These are phyloP conservation scores for Corythornis madagascariensis DNA, from an alignment of 2,113 vertebrate genomes.

Conservation along the genomic window DNA sequence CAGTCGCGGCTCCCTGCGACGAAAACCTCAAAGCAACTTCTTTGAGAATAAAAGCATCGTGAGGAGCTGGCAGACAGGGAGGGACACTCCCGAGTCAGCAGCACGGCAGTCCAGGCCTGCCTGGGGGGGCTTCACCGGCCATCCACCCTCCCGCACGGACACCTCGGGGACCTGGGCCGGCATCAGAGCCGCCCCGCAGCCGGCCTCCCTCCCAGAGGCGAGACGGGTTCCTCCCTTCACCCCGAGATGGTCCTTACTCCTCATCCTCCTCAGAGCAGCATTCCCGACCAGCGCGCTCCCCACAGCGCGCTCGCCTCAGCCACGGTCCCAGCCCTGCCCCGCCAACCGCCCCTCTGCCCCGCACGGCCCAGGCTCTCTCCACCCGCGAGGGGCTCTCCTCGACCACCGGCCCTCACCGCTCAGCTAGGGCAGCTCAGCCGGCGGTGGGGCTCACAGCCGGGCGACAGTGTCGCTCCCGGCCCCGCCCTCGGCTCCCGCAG, in stretches of 20 bases:
- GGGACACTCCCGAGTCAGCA: background rate
- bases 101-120: background rate
- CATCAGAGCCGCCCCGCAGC: background rate
- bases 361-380: background rate
- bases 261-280: background rate
- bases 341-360: background rate
- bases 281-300: background rate
- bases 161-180: no score
- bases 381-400: background rate
- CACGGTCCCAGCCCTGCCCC: no score
- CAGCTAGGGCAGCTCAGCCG: background rate
- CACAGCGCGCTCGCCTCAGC: no score
- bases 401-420: background rate
- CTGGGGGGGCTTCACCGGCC: accelerated
- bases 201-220: background rate
- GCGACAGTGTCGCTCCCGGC: background rate
- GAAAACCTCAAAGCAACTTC: accelerated
- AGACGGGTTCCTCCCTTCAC: background rate
- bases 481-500: background rate
- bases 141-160: background rate
- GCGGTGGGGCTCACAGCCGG: background rate
- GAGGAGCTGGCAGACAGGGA: background rate
- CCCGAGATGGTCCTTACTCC: no score
- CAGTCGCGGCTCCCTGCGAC: accelerated
- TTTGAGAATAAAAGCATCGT: accelerated